Percentiles rank a stretch among this genome's conserved stretches.
phyloP scores from a whole-genome alignment of 92 coral and sea anemone species.

The Blastomussa wellsi region DNA sequence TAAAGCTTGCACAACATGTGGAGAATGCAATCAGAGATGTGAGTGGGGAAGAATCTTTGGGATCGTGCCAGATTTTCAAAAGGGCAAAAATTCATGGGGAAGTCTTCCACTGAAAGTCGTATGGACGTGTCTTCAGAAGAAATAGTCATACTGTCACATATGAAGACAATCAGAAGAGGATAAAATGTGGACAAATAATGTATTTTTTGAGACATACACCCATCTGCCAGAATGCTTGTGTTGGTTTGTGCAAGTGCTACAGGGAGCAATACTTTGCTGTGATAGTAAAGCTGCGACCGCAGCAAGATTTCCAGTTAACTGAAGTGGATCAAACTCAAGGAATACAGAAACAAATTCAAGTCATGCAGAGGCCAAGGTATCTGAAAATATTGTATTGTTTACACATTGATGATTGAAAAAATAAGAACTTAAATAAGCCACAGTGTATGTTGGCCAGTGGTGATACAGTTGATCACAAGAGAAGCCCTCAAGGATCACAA shows the following conservation, averaged over 20 bases:
- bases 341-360: constrained; percentile 26
- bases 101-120: constrained; percentile 31
- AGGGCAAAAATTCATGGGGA: constrained; percentile 21
- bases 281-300: neutral
- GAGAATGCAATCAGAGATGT: neutral
- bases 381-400: neutral
- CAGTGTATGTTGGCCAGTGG: neutral
- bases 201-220: constrained; percentile 9
- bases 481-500: constrained; percentile 18
- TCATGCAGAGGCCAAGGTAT: constrained; percentile 33
- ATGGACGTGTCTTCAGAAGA: constrained; percentile 37
- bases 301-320: neutral
- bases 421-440: neutral
- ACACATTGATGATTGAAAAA: neutral
- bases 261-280: constrained; percentile 27
- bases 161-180: constrained; percentile 12
- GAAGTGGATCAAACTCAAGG: neutral
- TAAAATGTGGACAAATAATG: constrained; percentile 2
- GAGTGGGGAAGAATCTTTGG: neutral
- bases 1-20: neutral
- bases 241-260: constrained; percentile 31
- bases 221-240: constrained; percentile 12
- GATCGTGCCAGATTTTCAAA: constrained; percentile 31
- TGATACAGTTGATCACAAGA: constrained; percentile 1
- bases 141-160: constrained; percentile 33